Percentiles rank a stretch among this genome's conserved stretches.
These are phyloP conservation scores for Macrophya annulata DNA, from an alignment of 2,888 invertebrate species.

Conservation along the genomic window DNA sequence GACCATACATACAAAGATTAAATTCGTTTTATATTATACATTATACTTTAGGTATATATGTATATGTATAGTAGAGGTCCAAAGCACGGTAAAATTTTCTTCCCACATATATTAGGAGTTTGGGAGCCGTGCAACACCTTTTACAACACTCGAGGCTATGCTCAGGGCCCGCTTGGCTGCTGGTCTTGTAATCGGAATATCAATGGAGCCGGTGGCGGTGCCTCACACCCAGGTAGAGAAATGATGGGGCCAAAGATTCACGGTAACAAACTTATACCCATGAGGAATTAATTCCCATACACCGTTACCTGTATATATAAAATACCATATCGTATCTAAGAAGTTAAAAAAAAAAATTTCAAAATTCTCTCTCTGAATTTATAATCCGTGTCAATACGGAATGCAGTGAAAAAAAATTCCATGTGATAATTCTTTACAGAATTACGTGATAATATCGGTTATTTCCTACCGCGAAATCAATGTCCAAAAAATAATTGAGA, in stretches of 20 bases:
- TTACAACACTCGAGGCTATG: constrained; percentile 28
- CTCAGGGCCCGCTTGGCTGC: constrained; percentile 41
- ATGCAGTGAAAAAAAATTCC: neutral
- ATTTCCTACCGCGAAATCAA: neutral
- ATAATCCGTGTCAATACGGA: neutral
- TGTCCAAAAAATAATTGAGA: too few species aligned
- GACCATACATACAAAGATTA: neutral
- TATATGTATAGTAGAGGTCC: neutral
- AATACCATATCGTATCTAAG: neutral
- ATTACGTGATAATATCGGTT: too few species aligned
- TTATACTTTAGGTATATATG: neutral
- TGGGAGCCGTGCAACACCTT: constrained; percentile 44
- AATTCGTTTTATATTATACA: neutral
- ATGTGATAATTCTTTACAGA: neutral
- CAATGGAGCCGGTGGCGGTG: constrained; percentile 40
- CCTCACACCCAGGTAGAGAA: constrained; percentile 21
- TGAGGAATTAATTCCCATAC: constrained; percentile 35
- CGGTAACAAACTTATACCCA: constrained; percentile 11
- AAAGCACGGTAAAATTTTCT: constrained; percentile 11
- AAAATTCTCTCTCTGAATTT: neutral
- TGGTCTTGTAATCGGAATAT: constrained; percentile 54
- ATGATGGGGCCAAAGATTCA: constrained; percentile 21
- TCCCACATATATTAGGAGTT: constrained; percentile 49
- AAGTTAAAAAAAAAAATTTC: neutral
- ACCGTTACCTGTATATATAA: neutral